Base-by-base conservation (phyloP, 1,140 invertebrate genomes). In the Stegodyphus mimosarum region DNA sequence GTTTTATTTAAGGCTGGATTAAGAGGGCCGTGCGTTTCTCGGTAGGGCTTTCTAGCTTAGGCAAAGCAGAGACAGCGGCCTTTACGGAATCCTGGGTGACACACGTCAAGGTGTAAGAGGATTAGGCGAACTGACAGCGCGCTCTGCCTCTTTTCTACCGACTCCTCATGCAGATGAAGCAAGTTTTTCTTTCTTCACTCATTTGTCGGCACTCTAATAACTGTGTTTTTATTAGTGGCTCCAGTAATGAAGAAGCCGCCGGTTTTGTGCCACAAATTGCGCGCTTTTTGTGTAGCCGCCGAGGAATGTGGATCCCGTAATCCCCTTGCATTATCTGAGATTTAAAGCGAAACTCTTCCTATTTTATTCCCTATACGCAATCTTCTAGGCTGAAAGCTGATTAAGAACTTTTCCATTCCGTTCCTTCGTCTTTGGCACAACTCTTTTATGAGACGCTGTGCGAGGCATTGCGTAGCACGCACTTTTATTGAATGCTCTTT, bases 1-100 rank as follows among this genome's bases (percentile, higher is more conserved):
- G 84, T 86, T 86, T 86, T 86, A 86, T 86, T 86, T 86, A 86
- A 86, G 75, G 84, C 70, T 86, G 84, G 84, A 86, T 86, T 86
- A 86, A 71, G 84, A 18, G 33, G 17, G 52, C 15, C 73, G 81
- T 63, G 81, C 81, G 73, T 76, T 83, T 69, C 74, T 75, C 53
- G 71, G 51, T 48, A 60, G 64, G 51, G 53, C 83, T 75, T 75
- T 55, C 83, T 52, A 64, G 84, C 84, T 86, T 86, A 86, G 75
- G 75, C 84, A 85, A 85, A 85, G 83, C 83, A 85, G 83, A 11
- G 73, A 85, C 49, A 60, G 17, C 33, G 73, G 79, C 71, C 80
- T 77, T 64, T 70, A 33, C 64, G 72, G 66, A 86, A 74, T 79
- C 84, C 83, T 52, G 74, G 55, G 48, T 86, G 84, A 79, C 84